Evolutionary conservation across 2,888 invertebrate species (phyloP).

Genomic region (Aradus depressus): DNA sequence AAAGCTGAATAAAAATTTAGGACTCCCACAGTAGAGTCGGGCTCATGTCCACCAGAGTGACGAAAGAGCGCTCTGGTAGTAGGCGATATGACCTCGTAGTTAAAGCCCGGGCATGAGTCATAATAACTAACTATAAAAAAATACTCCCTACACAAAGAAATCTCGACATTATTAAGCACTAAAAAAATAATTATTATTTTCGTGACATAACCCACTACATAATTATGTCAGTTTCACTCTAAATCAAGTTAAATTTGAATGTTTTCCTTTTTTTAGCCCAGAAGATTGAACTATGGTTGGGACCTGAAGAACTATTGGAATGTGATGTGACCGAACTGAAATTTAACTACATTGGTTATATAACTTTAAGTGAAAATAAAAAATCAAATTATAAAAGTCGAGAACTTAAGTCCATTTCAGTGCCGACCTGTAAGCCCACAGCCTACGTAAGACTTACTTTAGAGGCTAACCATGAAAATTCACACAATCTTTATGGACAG

Average conservation of each 20-base stretch:
- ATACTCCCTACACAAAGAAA: no score
- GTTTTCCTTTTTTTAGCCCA: constrained; percentile 55
- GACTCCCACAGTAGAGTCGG: no score
- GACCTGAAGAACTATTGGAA: constrained; percentile 20
- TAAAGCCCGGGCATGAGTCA: no score
- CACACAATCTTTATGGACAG: constrained; percentile 70
- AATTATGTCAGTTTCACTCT: no score
- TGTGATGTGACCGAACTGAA: constrained; percentile 38
- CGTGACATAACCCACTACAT: no score
- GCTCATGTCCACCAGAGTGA: no score
- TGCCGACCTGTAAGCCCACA: constrained; percentile 55
- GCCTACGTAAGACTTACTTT: constrained; percentile 72
- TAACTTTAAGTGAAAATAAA: constrained; percentile 66
- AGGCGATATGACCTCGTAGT: no score
- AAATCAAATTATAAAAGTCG: constrained; percentile 67
- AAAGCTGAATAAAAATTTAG: no score
- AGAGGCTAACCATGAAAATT: constrained; percentile 71
- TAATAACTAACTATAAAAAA: no score
- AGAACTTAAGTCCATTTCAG: constrained; percentile 71
- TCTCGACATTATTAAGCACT: no score
- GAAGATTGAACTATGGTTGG: constrained; percentile 57
- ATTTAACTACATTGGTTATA: constrained; percentile 57
- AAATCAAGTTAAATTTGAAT: not conserved
- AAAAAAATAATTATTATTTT: no score
- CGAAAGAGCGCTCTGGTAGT: no score